Conservation (phyloP, 2,113 vertebrate genomes). For the Fregetta grallaria region DNA sequence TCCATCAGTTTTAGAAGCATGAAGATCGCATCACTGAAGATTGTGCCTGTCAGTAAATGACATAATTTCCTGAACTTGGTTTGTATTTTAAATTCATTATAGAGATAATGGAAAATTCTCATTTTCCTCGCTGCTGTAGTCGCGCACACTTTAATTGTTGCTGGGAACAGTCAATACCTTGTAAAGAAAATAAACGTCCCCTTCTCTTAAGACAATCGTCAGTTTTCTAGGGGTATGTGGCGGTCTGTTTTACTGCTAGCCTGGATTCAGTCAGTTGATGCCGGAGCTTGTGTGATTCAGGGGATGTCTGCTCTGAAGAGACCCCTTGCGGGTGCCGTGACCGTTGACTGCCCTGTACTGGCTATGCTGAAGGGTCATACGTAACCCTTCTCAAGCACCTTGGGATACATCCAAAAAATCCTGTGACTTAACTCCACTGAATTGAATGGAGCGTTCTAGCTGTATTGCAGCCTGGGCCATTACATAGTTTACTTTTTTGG, state of each 20-base stretch:
- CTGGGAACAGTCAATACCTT: not conserved
- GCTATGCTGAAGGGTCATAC: not conserved
- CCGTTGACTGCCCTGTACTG: not conserved
- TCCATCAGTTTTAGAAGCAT: not conserved
- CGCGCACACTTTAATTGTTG: not conserved
- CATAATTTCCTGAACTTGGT: not conserved
- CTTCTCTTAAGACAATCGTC: not conserved
- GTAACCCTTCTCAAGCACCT: not conserved
- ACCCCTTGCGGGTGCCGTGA: not conserved
- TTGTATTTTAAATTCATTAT: not conserved
- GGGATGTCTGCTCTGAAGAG: not conserved
- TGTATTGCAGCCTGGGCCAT: not conserved
- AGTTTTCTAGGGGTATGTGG: not conserved
- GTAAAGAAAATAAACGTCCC: not conserved
- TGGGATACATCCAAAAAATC: no score
- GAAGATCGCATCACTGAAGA: not conserved
- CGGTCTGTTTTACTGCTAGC: not conserved
- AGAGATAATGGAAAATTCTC: not conserved
- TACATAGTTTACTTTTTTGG: not conserved
- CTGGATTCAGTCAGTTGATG: not conserved
- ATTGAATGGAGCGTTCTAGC: accelerated
- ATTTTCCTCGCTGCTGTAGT: not conserved
- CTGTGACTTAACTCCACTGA: not conserved
- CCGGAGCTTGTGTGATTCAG: not conserved
- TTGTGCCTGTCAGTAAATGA: not conserved